Evolutionary conservation across 2,113 vertebrate species (phyloP).

Genomic region (Brachypodius melanocephalos): DNA sequence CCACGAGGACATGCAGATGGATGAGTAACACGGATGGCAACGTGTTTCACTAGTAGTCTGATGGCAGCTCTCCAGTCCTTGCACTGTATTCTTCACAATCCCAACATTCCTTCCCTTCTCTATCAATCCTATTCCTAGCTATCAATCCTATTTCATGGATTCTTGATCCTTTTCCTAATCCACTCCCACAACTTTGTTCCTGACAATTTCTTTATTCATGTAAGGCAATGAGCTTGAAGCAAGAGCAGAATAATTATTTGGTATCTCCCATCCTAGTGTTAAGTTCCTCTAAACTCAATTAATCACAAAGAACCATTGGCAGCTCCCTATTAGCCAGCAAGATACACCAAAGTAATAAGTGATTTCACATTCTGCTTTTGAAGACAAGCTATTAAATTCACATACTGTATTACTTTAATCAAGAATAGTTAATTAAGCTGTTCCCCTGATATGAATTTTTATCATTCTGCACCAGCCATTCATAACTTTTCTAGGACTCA

Average conservation of each 20-base stretch:
- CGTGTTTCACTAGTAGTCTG: background rate
- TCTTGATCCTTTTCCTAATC: background rate
- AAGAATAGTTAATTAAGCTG: slow-evolving; percentile 53
- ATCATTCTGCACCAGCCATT: slow-evolving; percentile 34
- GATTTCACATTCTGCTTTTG: slow-evolving; percentile 36
- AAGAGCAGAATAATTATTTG: slow-evolving; percentile 3
- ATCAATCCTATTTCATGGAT: background rate
- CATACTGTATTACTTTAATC: slow-evolving; percentile 40
- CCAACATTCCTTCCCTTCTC: background rate
- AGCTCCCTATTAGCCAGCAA: slow-evolving; percentile 26
- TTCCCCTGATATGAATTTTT: slow-evolving; percentile 34
- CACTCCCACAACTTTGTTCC: background rate
- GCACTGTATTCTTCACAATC: background rate
- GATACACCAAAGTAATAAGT: background rate
- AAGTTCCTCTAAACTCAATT: slow-evolving; percentile 36
- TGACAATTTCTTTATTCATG: background rate
- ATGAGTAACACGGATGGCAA: background rate
- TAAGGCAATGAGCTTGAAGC: background rate
- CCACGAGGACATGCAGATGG: rapidly evolving
- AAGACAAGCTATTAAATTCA: slow-evolving; percentile 53
- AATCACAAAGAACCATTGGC: background rate
- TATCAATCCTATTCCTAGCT: background rate
- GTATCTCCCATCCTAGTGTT: background rate
- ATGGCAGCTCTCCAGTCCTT: background rate
- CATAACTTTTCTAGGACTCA: slow-evolving; percentile 11